A percentile compares a stretch with the other conserved stretches of the same genome.
These are phyloP conservation scores for Ctenosaura bakeri DNA, from an alignment of 2,797 vertebrate species.

Conservation along the genomic window DNA sequence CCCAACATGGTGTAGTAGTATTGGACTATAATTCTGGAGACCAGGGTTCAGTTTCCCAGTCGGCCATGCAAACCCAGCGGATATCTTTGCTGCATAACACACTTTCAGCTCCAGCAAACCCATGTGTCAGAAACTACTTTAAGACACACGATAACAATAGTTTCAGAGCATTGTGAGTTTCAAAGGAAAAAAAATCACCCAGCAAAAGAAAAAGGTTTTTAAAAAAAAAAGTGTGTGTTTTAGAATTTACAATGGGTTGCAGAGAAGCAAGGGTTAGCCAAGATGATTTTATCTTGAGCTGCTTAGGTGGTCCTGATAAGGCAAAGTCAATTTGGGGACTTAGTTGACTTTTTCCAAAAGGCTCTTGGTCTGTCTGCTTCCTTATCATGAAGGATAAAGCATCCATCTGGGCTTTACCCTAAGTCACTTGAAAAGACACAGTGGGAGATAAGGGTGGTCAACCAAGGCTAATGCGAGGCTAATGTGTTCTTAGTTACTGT, in stretches of 20 bases:
- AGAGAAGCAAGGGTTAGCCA: not conserved
- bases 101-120: no score
- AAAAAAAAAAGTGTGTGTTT: not conserved
- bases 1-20: no score
- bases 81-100: no score
- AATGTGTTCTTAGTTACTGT: slow-evolving; percentile 27
- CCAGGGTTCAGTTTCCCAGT: no score
- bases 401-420: slow-evolving; percentile 16
- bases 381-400: slow-evolving; percentile 25
- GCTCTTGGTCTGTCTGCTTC: slow-evolving; percentile 4
- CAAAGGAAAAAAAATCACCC: no score
- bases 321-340: not conserved
- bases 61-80: no score
- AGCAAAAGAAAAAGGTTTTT: not conserved
- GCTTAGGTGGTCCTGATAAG: slow-evolving; percentile 9
- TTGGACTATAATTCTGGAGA: no score
- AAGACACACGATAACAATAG: no score
- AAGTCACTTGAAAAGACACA: not conserved
- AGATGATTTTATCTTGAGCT: not conserved
- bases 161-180: no score
- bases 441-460: slow-evolving; percentile 33
- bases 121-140: no score
- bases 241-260: not conserved
- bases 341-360: not conserved
- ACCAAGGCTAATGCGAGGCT: slow-evolving; percentile 43